Evolutionary conservation across 2,797 vertebrate genomes (phyloP), one percentile per base, ranked within the genome.

Genomic region (Loriculus beryllinus): DNA sequence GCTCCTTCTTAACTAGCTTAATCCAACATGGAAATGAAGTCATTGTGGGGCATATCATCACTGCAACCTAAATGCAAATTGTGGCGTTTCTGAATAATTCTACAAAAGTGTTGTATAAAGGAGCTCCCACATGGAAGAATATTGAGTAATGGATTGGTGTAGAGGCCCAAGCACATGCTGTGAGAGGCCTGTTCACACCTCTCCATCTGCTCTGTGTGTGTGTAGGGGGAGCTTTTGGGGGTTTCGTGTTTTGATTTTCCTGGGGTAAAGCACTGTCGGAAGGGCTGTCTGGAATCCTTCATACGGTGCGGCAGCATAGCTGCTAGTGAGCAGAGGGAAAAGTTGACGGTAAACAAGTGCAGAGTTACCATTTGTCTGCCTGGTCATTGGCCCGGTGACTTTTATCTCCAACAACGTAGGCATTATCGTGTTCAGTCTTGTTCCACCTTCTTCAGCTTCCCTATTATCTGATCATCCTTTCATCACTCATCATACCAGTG

Each of bases 401-500:
- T 25, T 68, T 43, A 5, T 26, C 25, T 19, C 21, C 23, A 72
- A 22, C 28, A 65, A 12, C 9, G 9, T 1, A 23, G 25, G 19
- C 18, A 9, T 28, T 37, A 6, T 12, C 10, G 6, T 6, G 7
- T 37, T 68, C 33, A 21, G 31, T 10, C 1, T 5, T 21, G 18
- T 28, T 57, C 22, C 48, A 14, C 10, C 9, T 82, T 47, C 12
- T 33, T 17, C 33, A 52, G 48, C 28, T 60, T 52, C 28, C 9
- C 0, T 12, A 4, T 4, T 6, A 6, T 4, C 59, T 28, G 39
- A 16, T 10, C 26, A 33, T 40, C 12, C 6, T 40, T 8, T n/a
- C 54, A 39, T 6, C 26, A 1, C 3, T 26, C 14, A 17, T 4
- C 29, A 13, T 13, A 14, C 5, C 7, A 7, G 3, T 22, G 22